Evolutionary conservation across 1,140 invertebrate species (phyloP).

Genomic region (Euwallacea fornicatus): DNA sequence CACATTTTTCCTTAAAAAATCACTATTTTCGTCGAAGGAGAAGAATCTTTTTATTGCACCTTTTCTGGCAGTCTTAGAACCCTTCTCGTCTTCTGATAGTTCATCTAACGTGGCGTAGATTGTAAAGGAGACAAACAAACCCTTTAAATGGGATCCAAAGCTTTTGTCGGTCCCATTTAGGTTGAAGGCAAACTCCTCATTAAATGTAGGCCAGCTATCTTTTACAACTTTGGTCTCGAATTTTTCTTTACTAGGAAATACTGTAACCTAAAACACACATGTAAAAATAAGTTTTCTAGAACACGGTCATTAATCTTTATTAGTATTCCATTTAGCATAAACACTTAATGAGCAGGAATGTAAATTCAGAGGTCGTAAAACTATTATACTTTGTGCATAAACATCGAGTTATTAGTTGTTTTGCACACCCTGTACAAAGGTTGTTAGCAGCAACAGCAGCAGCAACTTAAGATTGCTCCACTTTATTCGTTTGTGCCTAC

Average conservation of each 20-base stretch:
- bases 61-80: slow-evolving; percentile 39
- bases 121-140: slow-evolving; percentile 72
- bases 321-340: too few species aligned
- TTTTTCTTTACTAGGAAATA: slow-evolving; percentile 72
- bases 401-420: too few species aligned
- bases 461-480: too few species aligned
- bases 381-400: too few species aligned
- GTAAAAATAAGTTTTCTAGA: too few species aligned
- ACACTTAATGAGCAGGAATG: too few species aligned
- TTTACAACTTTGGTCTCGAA: slow-evolving; percentile 72
- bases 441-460: too few species aligned
- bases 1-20: slow-evolving; percentile 32
- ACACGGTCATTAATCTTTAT: too few species aligned
- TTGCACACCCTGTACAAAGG: too few species aligned
- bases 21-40: slow-evolving; percentile 39
- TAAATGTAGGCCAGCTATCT: slow-evolving; percentile 75
- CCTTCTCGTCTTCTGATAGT: slow-evolving; percentile 45
- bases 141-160: slow-evolving; percentile 60
- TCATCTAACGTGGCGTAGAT: slow-evolving; percentile 72
- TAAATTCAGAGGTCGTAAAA: too few species aligned
- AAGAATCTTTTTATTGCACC: slow-evolving; percentile 44
- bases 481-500: too few species aligned
- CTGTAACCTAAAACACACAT: slow-evolving; percentile 61
- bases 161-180: slow-evolving; percentile 54
- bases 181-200: slow-evolving; percentile 73